These are phyloP conservation scores for Pteronura brasiliensis DNA, from an alignment of 2,113 vertebrate genomes.

Conservation along the genomic window DNA sequence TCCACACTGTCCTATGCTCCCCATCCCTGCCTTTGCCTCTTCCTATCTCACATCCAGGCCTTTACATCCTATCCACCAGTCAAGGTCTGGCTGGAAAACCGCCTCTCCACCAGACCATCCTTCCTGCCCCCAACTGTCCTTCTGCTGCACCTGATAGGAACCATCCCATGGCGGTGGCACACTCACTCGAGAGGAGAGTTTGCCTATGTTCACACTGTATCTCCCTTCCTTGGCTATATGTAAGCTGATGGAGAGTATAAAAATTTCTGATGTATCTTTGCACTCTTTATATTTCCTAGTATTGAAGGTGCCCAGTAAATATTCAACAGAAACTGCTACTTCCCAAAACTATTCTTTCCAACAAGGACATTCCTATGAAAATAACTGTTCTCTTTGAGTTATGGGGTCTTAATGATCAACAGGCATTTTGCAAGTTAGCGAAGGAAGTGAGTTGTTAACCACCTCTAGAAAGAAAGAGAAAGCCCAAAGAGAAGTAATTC, in stretches of 20 bases:
- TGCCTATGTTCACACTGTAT: neutral
- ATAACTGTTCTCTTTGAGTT: neutral
- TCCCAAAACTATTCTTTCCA: slow-evolving; percentile 10
- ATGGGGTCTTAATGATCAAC: neutral
- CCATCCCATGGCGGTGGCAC: neutral
- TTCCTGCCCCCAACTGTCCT: neutral
- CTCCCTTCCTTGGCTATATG: neutral
- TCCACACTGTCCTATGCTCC: neutral
- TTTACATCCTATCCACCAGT: neutral
- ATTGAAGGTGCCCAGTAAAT: neutral
- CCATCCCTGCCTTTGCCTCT: neutral
- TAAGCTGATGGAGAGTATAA: neutral
- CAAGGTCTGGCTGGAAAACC: neutral
- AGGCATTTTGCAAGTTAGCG: neutral
- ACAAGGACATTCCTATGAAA: slow-evolving; percentile 7
- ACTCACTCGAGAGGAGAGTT: neutral
- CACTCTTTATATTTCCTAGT: neutral
- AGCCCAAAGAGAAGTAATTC: neutral
- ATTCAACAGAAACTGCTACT: neutral
- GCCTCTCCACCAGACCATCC: neutral
- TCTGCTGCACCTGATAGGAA: neutral
- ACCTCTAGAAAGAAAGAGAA: neutral
- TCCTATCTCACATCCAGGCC: too few relatives aligned
- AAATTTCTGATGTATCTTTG: neutral
- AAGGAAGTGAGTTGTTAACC: neutral